Percentiles rank a stretch among this genome's conserved stretches.
Evolutionary conservation across 2,888 invertebrate genomes (phyloP).

Genomic region (Harpagoxenus sublaevis): DNA sequence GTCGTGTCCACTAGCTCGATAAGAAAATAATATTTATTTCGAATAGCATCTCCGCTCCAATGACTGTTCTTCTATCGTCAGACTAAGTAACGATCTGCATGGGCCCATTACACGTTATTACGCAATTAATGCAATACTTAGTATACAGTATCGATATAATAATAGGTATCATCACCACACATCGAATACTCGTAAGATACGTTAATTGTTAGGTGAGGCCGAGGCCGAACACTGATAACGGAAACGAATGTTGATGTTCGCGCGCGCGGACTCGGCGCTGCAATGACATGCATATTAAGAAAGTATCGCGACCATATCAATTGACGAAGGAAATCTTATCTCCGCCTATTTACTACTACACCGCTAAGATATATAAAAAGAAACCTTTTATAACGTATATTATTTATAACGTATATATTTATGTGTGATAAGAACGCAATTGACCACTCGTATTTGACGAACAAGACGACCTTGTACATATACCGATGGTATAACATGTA

Average conservation of each 20-base stretch:
- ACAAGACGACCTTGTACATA: slow-evolving; percentile 78
- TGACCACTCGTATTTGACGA: slow-evolving; percentile 59
- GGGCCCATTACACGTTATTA: slow-evolving; percentile 71
- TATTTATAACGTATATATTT: slow-evolving; percentile 56
- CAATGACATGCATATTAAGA: slow-evolving; percentile 66
- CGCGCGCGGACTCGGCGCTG: slow-evolving; percentile 30
- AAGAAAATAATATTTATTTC: slow-evolving; percentile 80
- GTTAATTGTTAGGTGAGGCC: slow-evolving; percentile 50
- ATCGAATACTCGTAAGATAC: slow-evolving; percentile 75
- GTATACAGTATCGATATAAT: slow-evolving; percentile 73
- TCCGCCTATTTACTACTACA: slow-evolving; percentile 66
- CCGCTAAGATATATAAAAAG: slow-evolving; percentile 57
- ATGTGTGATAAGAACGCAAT: slow-evolving; percentile 69
- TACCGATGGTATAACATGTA: slow-evolving; percentile 70
- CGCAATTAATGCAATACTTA: slow-evolving; percentile 75
- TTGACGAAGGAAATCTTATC: slow-evolving; percentile 66
- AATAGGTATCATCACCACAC: slow-evolving; percentile 71
- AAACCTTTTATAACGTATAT: slow-evolving; percentile 68
- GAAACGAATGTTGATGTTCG: slow-evolving; percentile 1
- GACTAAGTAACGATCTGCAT: slow-evolving; percentile 62
- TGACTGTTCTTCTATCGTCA: slow-evolving; percentile 60
- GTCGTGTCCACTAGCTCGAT: slow-evolving; percentile 80
- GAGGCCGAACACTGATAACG: not conserved
- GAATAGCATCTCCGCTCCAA: slow-evolving; percentile 74
- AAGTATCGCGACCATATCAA: slow-evolving; percentile 78